Evolutionary conservation across 2,888 invertebrate genomes (phyloP).

Genomic region (Andrena fulva): DNA sequence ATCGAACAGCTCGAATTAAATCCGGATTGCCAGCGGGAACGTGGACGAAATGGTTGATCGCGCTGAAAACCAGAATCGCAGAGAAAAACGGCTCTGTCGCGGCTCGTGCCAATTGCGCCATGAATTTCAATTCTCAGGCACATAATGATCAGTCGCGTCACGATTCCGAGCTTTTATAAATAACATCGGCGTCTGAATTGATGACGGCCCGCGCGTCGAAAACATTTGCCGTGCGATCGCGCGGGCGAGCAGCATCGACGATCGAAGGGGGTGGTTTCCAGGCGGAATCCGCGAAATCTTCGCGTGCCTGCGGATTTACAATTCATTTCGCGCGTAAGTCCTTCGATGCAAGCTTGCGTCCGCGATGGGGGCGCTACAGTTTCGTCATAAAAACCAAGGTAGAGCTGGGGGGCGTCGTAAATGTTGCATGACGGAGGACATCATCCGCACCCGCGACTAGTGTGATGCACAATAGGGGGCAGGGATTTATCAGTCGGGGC

Average conservation of each 20-base stretch:
- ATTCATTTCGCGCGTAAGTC: background rate
- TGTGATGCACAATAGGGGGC: background rate
- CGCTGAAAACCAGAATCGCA: background rate
- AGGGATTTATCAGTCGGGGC: conserved; percentile 41
- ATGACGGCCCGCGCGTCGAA: conserved; percentile 4
- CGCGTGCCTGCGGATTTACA: conserved; percentile 1
- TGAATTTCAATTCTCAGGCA: conserved; percentile 27
- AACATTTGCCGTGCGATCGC: background rate
- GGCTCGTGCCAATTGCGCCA: conserved; percentile 19
- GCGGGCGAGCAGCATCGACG: background rate
- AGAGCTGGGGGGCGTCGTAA: conserved; percentile 10
- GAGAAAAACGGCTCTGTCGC: conserved; percentile 1
- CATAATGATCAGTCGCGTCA: conserved; percentile 4
- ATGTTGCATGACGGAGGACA: conserved; percentile 42
- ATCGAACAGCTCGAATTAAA: conserved; percentile 20
- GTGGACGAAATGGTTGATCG: conserved; percentile 39
- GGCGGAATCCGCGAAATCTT: background rate
- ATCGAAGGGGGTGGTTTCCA: too few relatives aligned
- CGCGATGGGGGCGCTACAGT: background rate
- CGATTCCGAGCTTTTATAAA: conserved; percentile 6
- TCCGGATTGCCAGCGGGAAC: conserved; percentile 11
- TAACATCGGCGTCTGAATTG: background rate
- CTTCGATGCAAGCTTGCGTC: background rate
- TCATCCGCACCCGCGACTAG: conserved; percentile 36
- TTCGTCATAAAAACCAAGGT: conserved; percentile 45